Evolutionary conservation across 1,140 invertebrate species (phyloP), one percentile per base, ranked within the genome.

Genomic region (Danaus plexippus): DNA sequence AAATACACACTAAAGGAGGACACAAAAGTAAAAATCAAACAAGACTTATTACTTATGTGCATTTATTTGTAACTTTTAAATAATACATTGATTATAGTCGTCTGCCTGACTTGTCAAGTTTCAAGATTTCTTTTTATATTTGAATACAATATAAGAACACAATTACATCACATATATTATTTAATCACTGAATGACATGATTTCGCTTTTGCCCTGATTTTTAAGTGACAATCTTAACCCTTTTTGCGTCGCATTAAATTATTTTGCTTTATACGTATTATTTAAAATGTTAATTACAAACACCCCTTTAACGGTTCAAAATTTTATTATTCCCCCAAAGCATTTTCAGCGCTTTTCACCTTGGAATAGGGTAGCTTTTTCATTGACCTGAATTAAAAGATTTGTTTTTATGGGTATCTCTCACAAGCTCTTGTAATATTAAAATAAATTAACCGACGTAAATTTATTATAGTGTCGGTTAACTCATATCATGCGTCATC

Each of bases 221-320:
- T 69, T 73, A 77, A 75, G 60, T 79, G 75, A 77, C 73, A 77
- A 72, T 79, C 73, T 84, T 64, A 66, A 76, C 76, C 78, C 79
- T 80, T 79, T 77, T 59, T 64, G 54, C 71, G 59, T 69, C 72
- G 67, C 61, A 58, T 68, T 77, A 65, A 76, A 80, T 77, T 68
- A 78, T 78, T 74, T 70, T 68, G 54, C 61, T 71, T 74, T 70
- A 69, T 75, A 75, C 72, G 77, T 75, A 80, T 79, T 80, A 71
- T 80, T 77, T 70, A 71, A 74, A 80, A 77, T 73, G 71, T 73
- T 73, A 74, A 73, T 82, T 74, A 69, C 43, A 15, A 13, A 11
- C 9, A 46, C 43, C 8, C 13, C 54, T n/a, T 40, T 9, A 15
- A 32, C 22, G 22, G 22, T 32, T 32, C 22, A 32, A 32, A 32